Percentiles rank a stretch among this genome's conserved stretches.
Evolutionary conservation across 2,888 invertebrate species (phyloP).

Genomic region (Empis stercorea): DNA sequence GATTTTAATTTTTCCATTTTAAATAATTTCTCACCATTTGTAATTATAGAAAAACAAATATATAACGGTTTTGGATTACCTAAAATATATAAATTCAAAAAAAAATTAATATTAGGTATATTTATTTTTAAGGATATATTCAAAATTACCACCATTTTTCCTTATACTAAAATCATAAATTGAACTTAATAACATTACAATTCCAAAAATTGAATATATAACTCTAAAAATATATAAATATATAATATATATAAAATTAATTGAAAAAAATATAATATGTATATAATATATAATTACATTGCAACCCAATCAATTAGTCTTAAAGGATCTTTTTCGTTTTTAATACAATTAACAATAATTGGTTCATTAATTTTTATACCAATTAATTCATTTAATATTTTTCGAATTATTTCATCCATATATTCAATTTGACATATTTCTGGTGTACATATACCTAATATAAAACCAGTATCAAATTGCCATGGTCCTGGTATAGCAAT

Average conservation of each 20-base stretch:
- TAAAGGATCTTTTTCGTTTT: background rate
- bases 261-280: background rate
- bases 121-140: too few species aligned
- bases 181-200: background rate
- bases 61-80: background rate
- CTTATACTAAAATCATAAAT: background rate
- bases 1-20: slow-evolving; percentile 24
- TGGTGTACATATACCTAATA: background rate
- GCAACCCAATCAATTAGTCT: background rate
- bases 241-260: background rate
- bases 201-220: background rate
- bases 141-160: background rate
- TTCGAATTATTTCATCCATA: too few species aligned
- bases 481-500: too few species aligned
- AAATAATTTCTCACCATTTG: slow-evolving; percentile 36
- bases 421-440: background rate
- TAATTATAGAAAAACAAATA: slow-evolving; percentile 34
- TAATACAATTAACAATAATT: background rate
- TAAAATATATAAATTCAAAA: background rate
- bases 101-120: too few species aligned
- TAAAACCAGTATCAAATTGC: too few species aligned
- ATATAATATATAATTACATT: background rate
- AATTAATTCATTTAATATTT: background rate
- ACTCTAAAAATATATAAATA: background rate
- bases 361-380: background rate